Conservation (phyloP, 2,797 vertebrate species). For the Oreortyx pictus region DNA sequence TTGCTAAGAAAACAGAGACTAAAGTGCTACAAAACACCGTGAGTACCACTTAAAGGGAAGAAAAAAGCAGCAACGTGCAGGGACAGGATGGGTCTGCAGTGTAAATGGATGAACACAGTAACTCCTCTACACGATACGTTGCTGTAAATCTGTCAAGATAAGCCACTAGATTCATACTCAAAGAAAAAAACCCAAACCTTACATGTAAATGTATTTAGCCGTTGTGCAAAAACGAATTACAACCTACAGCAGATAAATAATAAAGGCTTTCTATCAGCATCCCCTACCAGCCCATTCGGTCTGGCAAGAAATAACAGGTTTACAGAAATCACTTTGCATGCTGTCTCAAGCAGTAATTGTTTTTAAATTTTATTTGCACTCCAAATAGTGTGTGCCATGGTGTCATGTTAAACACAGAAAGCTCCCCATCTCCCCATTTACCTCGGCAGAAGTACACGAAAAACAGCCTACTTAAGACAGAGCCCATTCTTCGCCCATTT, state of each 20-base stretch:
- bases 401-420: conserved; percentile 57
- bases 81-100: conserved; percentile 53
- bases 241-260: conserved; percentile 30
- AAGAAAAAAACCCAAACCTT: background rate
- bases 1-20: conserved; percentile 57
- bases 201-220: conserved; percentile 60
- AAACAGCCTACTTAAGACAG: conserved; percentile 63
- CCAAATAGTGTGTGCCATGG: conserved; percentile 7
- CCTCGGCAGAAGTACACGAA: conserved; percentile 58
- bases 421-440: conserved; percentile 51
- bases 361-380: conserved; percentile 70
- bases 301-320: conserved; percentile 70
- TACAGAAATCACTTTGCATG: conserved; percentile 26
- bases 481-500: conserved; percentile 62
- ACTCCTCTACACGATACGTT: conserved; percentile 43
- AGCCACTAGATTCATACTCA: conserved; percentile 35
- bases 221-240: conserved; percentile 63
- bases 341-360: background rate
- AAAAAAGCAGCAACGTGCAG: conserved; percentile 69
- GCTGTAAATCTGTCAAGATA: conserved; percentile 67
- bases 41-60: conserved; percentile 43
- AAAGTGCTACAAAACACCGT: conserved; percentile 31
- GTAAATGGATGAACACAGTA: conserved; percentile 64
- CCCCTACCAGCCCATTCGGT: conserved; percentile 12
- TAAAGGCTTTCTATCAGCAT: conserved; percentile 54